Evolutionary conservation across 2,797 vertebrate genomes (phyloP).

Genomic region (Semaprochilodus insignis): DNA sequence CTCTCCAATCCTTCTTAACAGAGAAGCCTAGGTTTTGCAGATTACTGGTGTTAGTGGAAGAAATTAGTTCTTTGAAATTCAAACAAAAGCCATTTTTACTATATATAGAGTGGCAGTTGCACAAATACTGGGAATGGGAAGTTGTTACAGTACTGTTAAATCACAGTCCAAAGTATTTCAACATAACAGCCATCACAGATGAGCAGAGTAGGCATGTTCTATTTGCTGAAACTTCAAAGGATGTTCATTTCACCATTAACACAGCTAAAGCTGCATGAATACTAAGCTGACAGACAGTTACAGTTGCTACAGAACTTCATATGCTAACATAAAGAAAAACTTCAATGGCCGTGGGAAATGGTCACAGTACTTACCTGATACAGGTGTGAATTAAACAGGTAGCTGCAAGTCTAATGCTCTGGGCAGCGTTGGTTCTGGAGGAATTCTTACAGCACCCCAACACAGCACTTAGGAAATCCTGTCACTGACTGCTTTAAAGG

Average conservation of each 20-base stretch:
- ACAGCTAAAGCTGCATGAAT: not conserved
- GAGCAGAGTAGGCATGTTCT: not conserved
- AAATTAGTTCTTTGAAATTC: not conserved
- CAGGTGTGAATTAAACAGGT: conserved; percentile 5
- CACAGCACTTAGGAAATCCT: conserved; percentile 16
- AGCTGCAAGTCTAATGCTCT: not conserved
- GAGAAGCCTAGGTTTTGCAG: not conserved
- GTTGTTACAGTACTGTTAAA: not conserved
- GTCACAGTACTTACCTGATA: conserved; percentile 16
- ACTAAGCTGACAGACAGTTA: not conserved
- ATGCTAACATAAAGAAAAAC: not conserved
- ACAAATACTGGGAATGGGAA: not conserved
- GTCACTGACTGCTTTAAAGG: conserved; percentile 29
- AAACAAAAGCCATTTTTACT: not conserved
- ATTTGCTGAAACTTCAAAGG: not conserved
- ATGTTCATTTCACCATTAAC: not conserved
- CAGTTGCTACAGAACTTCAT: not conserved
- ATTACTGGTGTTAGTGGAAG: not conserved
- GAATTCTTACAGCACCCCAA: not conserved
- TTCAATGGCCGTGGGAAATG: not conserved
- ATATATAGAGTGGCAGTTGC: not conserved
- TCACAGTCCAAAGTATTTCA: not conserved
- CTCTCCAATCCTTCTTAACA: not conserved
- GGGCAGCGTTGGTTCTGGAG: not conserved
- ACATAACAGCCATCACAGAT: not conserved